Evolutionary conservation across 2,113 vertebrate genomes (phyloP), one percentile per base, ranked within the genome.

Genomic region (Megaptera novaeangliae): DNA sequence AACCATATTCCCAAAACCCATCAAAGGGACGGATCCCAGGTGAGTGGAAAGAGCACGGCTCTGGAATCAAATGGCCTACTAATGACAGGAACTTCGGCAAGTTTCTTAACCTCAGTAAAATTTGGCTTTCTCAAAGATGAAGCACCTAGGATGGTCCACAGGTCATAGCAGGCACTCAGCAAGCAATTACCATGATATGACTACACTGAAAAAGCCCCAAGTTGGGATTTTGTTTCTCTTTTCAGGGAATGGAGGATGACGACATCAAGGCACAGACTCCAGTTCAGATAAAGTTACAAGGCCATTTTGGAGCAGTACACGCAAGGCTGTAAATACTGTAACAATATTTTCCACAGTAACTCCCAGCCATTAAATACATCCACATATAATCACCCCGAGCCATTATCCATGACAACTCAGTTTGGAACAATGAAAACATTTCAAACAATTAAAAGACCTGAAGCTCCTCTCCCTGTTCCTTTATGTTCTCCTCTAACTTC

Each of bases 281-380:
- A 98, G 87, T 84, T 64, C 92, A 81, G 89, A 93, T 84, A 78
- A 27, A 95, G 94, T 93, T 96, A 88, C 59, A 97, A 83, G 92
- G 81, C 44, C 39, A 68, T 87, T 97, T 71, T 98, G 95, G 97
- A 98, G 91, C 86, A 88, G 96, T 66, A 95, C 77, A 80, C 0
- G 59, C 66, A 81, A 97, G 94, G 93, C 97, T 92, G 15, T 75
- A 93, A 97, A 96, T 95, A 96, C 91, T 91, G 66, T 41, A 95
- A 97, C 96, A 96, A 66, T 91, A 98, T 98, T 99, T 99, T 98
- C 98, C 98, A 98, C 95, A 92, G 95, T 89, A 87, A 98, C 98
- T 97, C 98, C 97, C 93, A 98, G 97, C 97, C 98, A 97, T 98
- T 97, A 98, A 98, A 96, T 93, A 97, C 23, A 82, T 94, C 97